Evolutionary conservation across 2,888 invertebrate genomes (phyloP).

Genomic region (Antheraea assamensis): DNA sequence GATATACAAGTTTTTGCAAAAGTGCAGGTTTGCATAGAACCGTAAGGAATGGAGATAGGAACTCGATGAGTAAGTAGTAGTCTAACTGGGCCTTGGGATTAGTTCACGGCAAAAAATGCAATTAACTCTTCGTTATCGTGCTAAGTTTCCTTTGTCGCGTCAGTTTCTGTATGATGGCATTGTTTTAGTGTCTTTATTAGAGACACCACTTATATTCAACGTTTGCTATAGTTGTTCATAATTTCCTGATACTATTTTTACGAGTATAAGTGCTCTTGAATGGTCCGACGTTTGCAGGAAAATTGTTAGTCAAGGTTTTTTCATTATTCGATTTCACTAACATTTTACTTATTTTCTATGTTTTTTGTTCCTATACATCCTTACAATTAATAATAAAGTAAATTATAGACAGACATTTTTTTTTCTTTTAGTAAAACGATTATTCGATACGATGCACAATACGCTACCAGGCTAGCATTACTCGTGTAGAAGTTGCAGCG

Average conservation of each 20-base stretch:
- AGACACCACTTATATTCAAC: conserved; percentile 31
- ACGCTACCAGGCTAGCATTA: conserved; percentile 55
- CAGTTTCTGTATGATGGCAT: conserved; percentile 63
- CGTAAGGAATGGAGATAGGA: conserved; percentile 73
- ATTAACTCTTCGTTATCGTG: conserved; percentile 71
- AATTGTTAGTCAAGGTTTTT: too few species aligned
- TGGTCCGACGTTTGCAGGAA: not conserved
- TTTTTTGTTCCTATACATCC: too few species aligned
- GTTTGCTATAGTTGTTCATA: conserved; percentile 16
- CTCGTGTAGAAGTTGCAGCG: conserved; percentile 56
- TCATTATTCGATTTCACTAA: not conserved
- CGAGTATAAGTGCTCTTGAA: conserved; percentile 16
- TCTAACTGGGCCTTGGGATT: conserved; percentile 66
- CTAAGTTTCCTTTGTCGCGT: conserved; percentile 77
- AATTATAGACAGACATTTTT: too few species aligned
- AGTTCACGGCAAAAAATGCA: conserved; percentile 77
- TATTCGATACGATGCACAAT: conserved; percentile 29
- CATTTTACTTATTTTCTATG: not conserved
- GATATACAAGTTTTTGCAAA: conserved; percentile 66
- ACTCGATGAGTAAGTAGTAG: conserved; percentile 73
- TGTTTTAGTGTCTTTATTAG: conserved; percentile 74
- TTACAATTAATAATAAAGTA: too few species aligned
- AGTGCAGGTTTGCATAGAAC: conserved; percentile 68
- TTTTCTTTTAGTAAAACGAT: not conserved
- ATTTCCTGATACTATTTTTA: conserved; percentile 20